Evolutionary conservation across 2,113 vertebrate species (phyloP).

Genomic region (Cavia porcellus): DNA sequence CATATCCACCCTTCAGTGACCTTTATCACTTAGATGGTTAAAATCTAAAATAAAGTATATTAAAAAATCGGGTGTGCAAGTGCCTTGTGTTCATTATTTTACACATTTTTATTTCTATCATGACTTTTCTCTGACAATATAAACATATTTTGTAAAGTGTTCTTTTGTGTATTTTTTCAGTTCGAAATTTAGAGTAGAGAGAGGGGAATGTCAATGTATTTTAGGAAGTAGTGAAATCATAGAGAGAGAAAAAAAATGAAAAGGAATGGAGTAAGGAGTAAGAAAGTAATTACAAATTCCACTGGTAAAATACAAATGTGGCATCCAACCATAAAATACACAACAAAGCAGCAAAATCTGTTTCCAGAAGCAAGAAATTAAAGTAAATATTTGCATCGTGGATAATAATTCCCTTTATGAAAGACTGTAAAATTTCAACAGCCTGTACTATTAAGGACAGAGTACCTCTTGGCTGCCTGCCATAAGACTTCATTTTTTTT

Average conservation of each 20-base stretch:
- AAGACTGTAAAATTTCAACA: not conserved
- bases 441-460: not conserved
- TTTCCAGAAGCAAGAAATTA: constrained; percentile 23
- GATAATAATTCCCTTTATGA: not conserved
- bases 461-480: not conserved
- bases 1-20: constrained; percentile 57
- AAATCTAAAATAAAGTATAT: constrained; percentile 72
- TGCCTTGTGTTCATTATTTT: not conserved
- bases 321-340: not conserved
- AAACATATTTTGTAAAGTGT: not conserved
- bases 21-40: constrained; percentile 59
- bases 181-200: constrained; percentile 44
- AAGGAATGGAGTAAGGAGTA: not conserved
- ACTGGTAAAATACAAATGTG: constrained; percentile 39
- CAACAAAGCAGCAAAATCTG: not conserved
- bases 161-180: not conserved
- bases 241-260: not conserved
- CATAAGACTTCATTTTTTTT: not conserved
- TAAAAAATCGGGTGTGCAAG: constrained; percentile 9
- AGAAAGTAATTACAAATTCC: constrained; percentile 43
- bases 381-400: not conserved
- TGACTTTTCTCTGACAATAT: not conserved
- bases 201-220: not conserved
- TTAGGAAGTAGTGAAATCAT: not conserved
- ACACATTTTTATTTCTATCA: not conserved